Percentiles rank a stretch among this genome's conserved stretches.
Evolutionary conservation across 1,140 invertebrate genomes (phyloP).

Genomic region (Oedothorax gibbosus): DNA sequence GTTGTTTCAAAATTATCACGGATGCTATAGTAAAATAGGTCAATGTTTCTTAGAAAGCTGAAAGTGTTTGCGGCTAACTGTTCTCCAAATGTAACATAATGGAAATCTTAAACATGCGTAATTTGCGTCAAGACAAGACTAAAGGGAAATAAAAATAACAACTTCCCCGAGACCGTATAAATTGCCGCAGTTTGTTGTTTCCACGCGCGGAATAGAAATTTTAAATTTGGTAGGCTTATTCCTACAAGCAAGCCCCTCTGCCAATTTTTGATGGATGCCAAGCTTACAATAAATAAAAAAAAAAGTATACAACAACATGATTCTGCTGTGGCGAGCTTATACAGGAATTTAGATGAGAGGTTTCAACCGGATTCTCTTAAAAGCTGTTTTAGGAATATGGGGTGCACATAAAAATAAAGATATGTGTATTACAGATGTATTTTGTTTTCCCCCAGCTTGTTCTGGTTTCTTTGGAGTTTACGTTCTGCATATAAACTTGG

Average conservation of each 20-base stretch:
- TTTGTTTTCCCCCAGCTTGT: background rate
- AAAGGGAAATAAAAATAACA: slow-evolving; percentile 27
- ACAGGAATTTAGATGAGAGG: slow-evolving; percentile 45
- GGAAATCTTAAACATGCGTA: slow-evolving; percentile 8
- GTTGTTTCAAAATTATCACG: background rate
- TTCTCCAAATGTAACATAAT: no score
- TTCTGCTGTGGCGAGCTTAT: slow-evolving; percentile 25
- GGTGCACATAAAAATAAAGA: background rate
- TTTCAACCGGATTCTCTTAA: slow-evolving; percentile 23
- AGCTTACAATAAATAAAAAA: background rate
- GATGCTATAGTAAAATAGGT: background rate
- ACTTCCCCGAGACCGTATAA: slow-evolving; percentile 11
- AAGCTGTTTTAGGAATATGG: slow-evolving; percentile 4
- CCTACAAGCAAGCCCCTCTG: background rate
- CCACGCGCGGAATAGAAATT: slow-evolving; percentile 30
- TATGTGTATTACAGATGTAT: slow-evolving; percentile 11
- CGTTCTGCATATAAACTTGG: slow-evolving; percentile 48
- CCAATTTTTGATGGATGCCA: slow-evolving; percentile 44
- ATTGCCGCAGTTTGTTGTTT: slow-evolving; percentile 23
- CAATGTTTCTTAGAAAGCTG: background rate
- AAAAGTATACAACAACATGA: slow-evolving; percentile 6
- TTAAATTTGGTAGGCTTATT: slow-evolving; percentile 11
- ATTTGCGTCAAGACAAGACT: slow-evolving; percentile 25
- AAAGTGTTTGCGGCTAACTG: background rate
- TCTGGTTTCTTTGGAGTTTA: slow-evolving; percentile 37